Base-by-base conservation (phyloP, 2,888 invertebrate species). In the Bhutanitis thaidina region DNA sequence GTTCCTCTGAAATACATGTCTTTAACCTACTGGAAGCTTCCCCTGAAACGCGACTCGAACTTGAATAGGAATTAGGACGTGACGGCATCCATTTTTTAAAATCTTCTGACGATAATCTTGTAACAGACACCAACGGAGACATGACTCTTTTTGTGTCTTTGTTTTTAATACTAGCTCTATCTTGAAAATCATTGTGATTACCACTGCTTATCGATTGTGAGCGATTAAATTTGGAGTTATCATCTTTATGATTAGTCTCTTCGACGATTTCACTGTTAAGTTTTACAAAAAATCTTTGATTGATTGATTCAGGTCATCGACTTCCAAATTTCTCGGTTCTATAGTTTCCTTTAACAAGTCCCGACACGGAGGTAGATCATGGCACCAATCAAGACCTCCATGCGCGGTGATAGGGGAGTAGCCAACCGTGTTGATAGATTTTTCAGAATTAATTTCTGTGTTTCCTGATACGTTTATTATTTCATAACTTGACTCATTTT, bases 401-500 rank as follows among this genome's bases (percentile, higher is more conserved):
- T 84, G 84, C 1, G 69, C 86, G 15, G 70, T 82, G 14, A 85
- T 83, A 9, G 69, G 73, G 0, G 62, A 66, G 9, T 58, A 60
- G 1, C 78, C 80, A n/a, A 66, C 45, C 2, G 80, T 77, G 2
- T 61, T 59, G 50, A 85, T 77, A 8, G 83, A 77, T 32, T 55
- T 67, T 7, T 74, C 75, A 1, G 71, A 71, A 38, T 58, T 59
- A 0, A 29, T 38, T 27, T 61, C 61, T 9, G 56, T 48, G 34
- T 47, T 45, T 8, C 36, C 43, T 30, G 53, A 45, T 1, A 55
- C 7, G 12, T 48, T 45, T 40, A 51, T 51, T 8, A 48, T 34
- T 37, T 52, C 7, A 16, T 13, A 9, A 10, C 12, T 14, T 15
- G 16, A 25, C 1, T 49, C n/a, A n/a, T 1, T 5, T 16, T 8